Evolutionary conservation across 2,113 vertebrate species (phyloP), one percentile per base, ranked within the genome.

Genomic region (Gallinago undulata): DNA sequence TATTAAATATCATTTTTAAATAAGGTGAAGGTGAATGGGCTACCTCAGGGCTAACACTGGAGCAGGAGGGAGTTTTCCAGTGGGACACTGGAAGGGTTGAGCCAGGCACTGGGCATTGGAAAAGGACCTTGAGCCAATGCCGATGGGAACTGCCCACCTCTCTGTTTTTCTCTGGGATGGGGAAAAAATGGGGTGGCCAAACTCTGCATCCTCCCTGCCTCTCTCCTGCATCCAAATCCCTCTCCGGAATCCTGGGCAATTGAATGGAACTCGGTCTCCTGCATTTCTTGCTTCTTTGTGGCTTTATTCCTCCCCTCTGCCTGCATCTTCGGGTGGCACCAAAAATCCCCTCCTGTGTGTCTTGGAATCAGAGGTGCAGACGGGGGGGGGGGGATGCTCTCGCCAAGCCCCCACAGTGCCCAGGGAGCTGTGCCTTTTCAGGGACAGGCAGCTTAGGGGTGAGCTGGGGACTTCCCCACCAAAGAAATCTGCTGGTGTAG

Each of bases 121-220:
- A 70, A n/a, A 43, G 47, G 16, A 45, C 3, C 1, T 28, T 0
- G 0, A 90, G 47, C 24, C 0, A 1, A 25, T 37, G 50, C 18
- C 0, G 2, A 14, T 30, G 22, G 39, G 53, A 88, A 62, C 9
- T 15, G 51, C 14, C 6, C 1, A 1, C 31, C 7, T 4, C 33
- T 79, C 47, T 62, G 39, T 15, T 76, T 56, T 87, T 41, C 43
- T 83, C 24, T 5, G 1, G 10, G 10, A 21, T 15, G 13, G 9
- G 9, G 35, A 64, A 75, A 87, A 39, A 67, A 76, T 43, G 10
- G 30, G 11, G 11, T 72, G 30, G 39, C 19, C 43, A 59, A n/a
- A 59, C 4, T 53, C 48, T 23, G 11, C n/a, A 41, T 9, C 9
- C 14, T 69, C 19, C 27, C 55, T 68, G 30, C 50, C 27, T 48